phyloP scores from a whole-genome alignment of 2,888 invertebrate genomes.

The Agrilus cyanescens region DNA sequence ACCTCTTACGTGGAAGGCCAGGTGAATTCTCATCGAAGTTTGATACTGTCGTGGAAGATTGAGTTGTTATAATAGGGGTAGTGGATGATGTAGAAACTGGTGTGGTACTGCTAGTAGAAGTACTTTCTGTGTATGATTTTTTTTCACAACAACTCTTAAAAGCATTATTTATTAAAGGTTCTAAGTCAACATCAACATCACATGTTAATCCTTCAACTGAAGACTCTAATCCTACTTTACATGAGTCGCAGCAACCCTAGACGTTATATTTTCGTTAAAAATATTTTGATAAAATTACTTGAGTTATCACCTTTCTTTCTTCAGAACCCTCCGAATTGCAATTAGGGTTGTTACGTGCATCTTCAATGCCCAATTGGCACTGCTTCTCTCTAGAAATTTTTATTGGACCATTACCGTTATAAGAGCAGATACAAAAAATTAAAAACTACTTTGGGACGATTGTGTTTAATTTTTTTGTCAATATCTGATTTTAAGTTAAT shows the following conservation, averaged over 20 bases:
- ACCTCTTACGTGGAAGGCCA: conserved; percentile 11
- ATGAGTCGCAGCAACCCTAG: conserved; percentile 51
- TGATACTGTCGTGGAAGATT: conserved; percentile 9
- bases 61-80: conserved; percentile 13
- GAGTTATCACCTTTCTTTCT: neutral
- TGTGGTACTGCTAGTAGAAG: conserved; percentile 10
- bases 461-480: too few species aligned
- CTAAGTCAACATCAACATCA: conserved; percentile 42
- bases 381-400: conserved; percentile 35
- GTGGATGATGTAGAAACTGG: conserved; percentile 16
- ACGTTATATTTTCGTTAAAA: neutral
- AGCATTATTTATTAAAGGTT: conserved; percentile 47
- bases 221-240: conserved; percentile 49
- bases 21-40: conserved; percentile 12
- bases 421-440: too few species aligned
- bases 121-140: conserved; percentile 16
- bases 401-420: neutral
- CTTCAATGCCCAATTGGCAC: conserved; percentile 40
- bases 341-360: conserved; percentile 25
- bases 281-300: neutral
- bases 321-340: neutral
- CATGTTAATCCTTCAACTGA: conserved; percentile 46
- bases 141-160: conserved; percentile 50
- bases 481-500: too few species aligned
- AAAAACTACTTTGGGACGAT: too few species aligned